A percentile compares a stretch with the other conserved stretches of the same genome.
These are phyloP conservation scores for Centropyge bicolor DNA, from an alignment of 2,797 vertebrate genomes.

Conservation along the genomic window DNA sequence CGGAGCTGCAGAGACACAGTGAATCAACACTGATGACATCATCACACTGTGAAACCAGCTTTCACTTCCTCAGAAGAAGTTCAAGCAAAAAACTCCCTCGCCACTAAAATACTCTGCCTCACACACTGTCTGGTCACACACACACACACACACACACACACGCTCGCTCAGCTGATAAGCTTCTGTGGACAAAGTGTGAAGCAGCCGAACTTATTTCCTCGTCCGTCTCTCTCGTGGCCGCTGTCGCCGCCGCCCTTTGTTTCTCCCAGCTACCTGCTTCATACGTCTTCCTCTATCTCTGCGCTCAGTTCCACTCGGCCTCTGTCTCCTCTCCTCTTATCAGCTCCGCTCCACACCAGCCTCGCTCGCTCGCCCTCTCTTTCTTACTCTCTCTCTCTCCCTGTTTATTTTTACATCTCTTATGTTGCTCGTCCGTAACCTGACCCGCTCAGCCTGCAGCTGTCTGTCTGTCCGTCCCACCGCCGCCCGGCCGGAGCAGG, in stretches of 20 bases:
- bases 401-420: slow-evolving; percentile 68
- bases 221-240: slow-evolving; percentile 15
- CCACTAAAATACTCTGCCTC: too few relatives aligned
- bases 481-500: too few relatives aligned
- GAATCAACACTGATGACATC: too few relatives aligned
- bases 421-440: slow-evolving; percentile 46
- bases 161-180: slow-evolving; percentile 31
- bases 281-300: slow-evolving; percentile 33
- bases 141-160: not conserved
- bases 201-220: slow-evolving; percentile 40
- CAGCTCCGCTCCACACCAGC: slow-evolving; percentile 23
- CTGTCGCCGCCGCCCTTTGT: slow-evolving; percentile 38
- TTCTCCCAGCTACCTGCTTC: slow-evolving; percentile 38
- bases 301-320: slow-evolving; percentile 25
- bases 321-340: slow-evolving; percentile 43
- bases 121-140: not conserved
- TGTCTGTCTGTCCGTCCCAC: too few relatives aligned
- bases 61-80: too few relatives aligned
- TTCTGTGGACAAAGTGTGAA: slow-evolving; percentile 34
- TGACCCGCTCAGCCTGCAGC: slow-evolving; percentile 48
- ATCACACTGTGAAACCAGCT: too few relatives aligned
- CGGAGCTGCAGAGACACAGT: too few relatives aligned
- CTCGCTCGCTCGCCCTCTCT: not conserved
- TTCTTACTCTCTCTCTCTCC: slow-evolving; percentile 5
- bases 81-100: too few relatives aligned